Conservation (phyloP, 2,888 invertebrate species). For the Urechis unicinctus region DNA sequence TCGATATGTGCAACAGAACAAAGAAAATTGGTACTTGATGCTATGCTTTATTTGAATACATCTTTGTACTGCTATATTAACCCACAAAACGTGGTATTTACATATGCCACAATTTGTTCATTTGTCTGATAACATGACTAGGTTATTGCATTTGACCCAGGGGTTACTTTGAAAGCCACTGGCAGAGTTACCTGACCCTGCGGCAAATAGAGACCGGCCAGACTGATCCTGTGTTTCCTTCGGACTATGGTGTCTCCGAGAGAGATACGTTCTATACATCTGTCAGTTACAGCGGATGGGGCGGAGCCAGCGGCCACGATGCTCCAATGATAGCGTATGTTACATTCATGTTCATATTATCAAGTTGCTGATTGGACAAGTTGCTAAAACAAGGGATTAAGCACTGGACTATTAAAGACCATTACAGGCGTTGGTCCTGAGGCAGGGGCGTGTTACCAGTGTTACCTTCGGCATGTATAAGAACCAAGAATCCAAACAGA, state of each 20-base stretch:
- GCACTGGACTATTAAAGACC: no score
- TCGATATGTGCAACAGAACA: slow-evolving; percentile 32
- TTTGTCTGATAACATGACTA: no score
- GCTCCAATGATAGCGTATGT: slow-evolving; percentile 47
- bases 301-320: slow-evolving; percentile 47
- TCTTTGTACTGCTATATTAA: no score
- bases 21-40: slow-evolving; percentile 27
- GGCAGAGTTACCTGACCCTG: slow-evolving; percentile 33
- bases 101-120: no score
- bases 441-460: no score
- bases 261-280: slow-evolving; percentile 40
- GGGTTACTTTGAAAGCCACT: slow-evolving; percentile 33
- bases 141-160: slow-evolving; percentile 15
- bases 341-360: no score
- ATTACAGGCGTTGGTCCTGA: no score
- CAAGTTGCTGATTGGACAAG: no score
- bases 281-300: slow-evolving; percentile 41
- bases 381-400: no score
- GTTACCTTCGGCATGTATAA: no score
- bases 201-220: slow-evolving; percentile 30
- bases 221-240: slow-evolving; percentile 32
- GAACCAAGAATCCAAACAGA: no score
- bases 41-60: not conserved
- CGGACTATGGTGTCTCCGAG: slow-evolving; percentile 29
- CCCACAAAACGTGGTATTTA: no score